Base-by-base conservation (phyloP, 2,888 invertebrate genomes). In the Dexiosoma caninum region DNA sequence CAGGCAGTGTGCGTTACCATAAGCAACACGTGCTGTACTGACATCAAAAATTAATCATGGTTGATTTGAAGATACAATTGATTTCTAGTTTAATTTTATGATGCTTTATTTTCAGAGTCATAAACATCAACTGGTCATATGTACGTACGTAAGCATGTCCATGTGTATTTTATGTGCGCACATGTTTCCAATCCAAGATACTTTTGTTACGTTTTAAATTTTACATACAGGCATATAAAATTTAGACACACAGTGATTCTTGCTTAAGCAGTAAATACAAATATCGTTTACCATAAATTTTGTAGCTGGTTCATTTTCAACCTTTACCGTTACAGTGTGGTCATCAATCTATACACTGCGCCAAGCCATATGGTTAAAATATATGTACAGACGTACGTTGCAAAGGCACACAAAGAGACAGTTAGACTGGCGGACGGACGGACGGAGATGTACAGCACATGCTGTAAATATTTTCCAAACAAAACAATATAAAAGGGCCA, bases 251-350 rank as follows among this genome's bases (percentile, higher is more conserved):
- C n/a, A n/a, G n/a, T n/a, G 30, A 51, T 21, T 40, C 49, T 51
- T 9, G 60, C 12, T 53, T 32, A 10, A 62, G 32, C 23, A 30
- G 49, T 59, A 60, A 59, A 70, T 49, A 46, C 55, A 37, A 46
- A 71, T 55, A 64, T 44, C 42, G n/a, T 55, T 74, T 64, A 27
- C 44, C 64, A 74, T 44, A 53, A 71, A 51, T 60, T n/a, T 51
- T 21, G 32, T 59, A 70, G 59, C 21, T 70, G 21, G 40, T 71
- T 42, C 30, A 51, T 42, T 62, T 62, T 53, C 14, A 59, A 53
- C 19, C 40, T 51, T n/a, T 21, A 8, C 70, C 49, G 21, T 46
- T n/a, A 21, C 27, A 27, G 4, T 5, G 19, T 19, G 35, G 46
- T 35, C 44, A 62, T 53, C 35, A 42, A 27, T 55, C 27, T 23